phyloP scores from a whole-genome alignment of 2,797 vertebrate species.

The Octomys mimax region DNA sequence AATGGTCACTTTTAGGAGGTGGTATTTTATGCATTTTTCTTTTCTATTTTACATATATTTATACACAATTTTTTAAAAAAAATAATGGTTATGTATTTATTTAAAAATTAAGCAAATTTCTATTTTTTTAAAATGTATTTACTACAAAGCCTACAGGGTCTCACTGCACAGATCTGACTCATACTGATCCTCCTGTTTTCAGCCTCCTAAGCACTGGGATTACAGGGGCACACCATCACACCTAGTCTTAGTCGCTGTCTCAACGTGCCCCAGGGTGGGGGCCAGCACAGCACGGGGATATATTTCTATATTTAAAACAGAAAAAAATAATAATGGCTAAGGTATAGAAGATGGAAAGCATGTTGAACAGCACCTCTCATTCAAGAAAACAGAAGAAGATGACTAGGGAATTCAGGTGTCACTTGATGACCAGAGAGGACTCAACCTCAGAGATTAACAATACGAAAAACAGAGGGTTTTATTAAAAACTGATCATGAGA shows the following conservation, averaged over 20 bases:
- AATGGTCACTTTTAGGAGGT: background rate
- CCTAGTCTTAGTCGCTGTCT: no score
- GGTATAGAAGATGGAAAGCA: background rate
- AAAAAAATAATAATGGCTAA: background rate
- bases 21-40: background rate
- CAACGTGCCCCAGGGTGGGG: no score
- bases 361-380: background rate
- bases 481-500: background rate
- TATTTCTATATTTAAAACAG: background rate
- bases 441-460: background rate
- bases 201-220: no score
- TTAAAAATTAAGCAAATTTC: background rate
- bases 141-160: no score
- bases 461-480: background rate
- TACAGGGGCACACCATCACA: no score
- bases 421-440: background rate
- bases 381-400: background rate
- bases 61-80: background rate
- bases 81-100: background rate
- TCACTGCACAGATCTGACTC: no score
- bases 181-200: no score
- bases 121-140: background rate
- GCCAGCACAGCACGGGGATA: no score
- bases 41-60: background rate
- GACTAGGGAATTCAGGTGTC: background rate